Base-by-base conservation (phyloP, 2,113 vertebrate genomes). In the Pholis gunnellus region DNA sequence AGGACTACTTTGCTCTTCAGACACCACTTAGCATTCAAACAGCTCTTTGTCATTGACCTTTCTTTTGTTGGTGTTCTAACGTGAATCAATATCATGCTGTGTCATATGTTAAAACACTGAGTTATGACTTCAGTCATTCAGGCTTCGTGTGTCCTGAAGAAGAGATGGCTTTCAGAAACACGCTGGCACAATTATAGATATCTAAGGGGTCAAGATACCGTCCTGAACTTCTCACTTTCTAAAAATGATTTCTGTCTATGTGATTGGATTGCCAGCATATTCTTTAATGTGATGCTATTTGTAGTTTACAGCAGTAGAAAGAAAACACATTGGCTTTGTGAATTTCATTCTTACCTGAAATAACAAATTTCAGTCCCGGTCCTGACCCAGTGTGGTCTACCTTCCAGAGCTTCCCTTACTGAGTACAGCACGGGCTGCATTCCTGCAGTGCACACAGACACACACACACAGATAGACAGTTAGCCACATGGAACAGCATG, bases 401-500 rank as follows among this genome's bases (percentile, higher is more conserved):
- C 97, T 48, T 96, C 95, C 50, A 99, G 93, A 88, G 98, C 97
- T 72, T 98, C 97, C 77, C 92, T 97, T 85, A 98, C 95, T 0
- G 98, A 99, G 76, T 97, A 99, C 89, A 98, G 75, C 40, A 97
- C 96, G 0, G 95, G 96, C 91, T 99, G 98, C 97, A 98, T 99
- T 20, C 98, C 97, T 99, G 84, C 17, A 50, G 81, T 2, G 70
- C 29, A 66, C 42, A 75, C 66, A 88, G 3, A 79, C 54, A 84
- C 42, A 83, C 69, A 54, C 9, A 85, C 42, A 80, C 57, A 86
- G 4, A 71, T 25, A 72, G 59, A 75, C 1, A 79, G n/a, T 70
- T 38, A 89, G 36, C 52, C 38, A 50, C 71, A 48, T 5, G 15
- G 10, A 72, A 56, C 9, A 44, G 34, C 72, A 11, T 10, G 10